Conservation (phyloP, 2,797 vertebrate genomes). For the Oreochromis grahami region DNA sequence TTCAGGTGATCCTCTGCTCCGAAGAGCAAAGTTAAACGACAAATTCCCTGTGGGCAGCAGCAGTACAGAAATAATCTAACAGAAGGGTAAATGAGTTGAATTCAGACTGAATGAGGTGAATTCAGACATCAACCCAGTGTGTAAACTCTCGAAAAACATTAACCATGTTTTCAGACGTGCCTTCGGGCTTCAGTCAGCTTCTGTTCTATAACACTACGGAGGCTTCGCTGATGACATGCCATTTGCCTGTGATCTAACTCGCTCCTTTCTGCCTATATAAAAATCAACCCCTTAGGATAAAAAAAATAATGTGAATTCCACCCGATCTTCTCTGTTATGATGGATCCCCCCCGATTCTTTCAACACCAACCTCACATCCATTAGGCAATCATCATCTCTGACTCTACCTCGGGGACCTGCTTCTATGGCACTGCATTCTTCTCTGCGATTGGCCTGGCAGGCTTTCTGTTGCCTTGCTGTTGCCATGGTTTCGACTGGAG, state of each 20-base stretch:
- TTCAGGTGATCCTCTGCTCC: conserved; percentile 11
- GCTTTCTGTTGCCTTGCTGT: conserved; percentile 60
- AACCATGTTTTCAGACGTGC: background rate
- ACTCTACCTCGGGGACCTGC: conserved; percentile 37
- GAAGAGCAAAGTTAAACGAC: background rate
- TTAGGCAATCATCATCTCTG: conserved; percentile 28
- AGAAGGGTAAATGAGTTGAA: background rate
- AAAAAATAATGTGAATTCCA: conserved; percentile 22
- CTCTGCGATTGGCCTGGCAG: conserved; percentile 55
- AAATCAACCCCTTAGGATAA: conserved; percentile 22
- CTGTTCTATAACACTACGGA: conserved; percentile 25
- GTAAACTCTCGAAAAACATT: conserved; percentile 22
- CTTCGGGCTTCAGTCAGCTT: conserved; percentile 21
- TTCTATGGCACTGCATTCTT: conserved; percentile 31
- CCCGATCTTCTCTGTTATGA: conserved; percentile 8
- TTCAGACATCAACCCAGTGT: background rate
- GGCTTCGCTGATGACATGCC: conserved; percentile 18
- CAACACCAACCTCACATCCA: conserved; percentile 25
- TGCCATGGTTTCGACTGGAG: conserved; percentile 64
- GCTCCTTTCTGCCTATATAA: background rate
- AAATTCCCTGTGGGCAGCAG: background rate
- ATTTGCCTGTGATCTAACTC: conserved; percentile 37
- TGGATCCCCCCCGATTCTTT: conserved; percentile 21
- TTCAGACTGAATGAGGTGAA: background rate
- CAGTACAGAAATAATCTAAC: background rate